Base-by-base conservation (phyloP, 1,140 invertebrate genomes). In the Pogonognathellus flavescens region DNA sequence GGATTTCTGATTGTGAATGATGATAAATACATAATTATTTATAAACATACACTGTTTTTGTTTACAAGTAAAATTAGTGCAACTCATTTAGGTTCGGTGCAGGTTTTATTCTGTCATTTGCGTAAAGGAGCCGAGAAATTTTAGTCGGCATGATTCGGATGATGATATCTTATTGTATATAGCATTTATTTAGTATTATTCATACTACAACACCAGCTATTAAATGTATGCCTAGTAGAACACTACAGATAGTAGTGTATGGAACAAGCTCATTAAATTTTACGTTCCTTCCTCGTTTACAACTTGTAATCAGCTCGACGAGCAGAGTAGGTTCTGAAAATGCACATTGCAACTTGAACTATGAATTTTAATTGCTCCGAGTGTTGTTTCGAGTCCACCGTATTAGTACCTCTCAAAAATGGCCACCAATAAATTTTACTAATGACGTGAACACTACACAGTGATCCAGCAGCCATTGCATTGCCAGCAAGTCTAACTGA, bases 261-360 rank as follows among this genome's bases (percentile, higher is more conserved):
- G 20, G 20, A 66, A 66, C 62, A 66, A 66, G 25, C 62, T 66
- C 62, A 66, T 66, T 66, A 66, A 8, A 20, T 66, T 66, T 66
- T 66, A 66, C 62, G 20, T 66, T 60, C 22, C 22, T 66, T 25
- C 25, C 25, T 66, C 62, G 25, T 66, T 66, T 66, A 66, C 62
- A 66, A 66, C 25, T 66, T 25, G 62, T 66, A 66, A 66, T 66
- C 62, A 66, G 25, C 62, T 66, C 62, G 62, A 66, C 62, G 62
- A 66, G 62, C 22, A 9, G 20, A 66, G 22, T 66, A 66, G 25
- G 62, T 25, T 20, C 25, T 66, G 25, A 66, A 50, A 76, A 76
- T 76, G 70, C 14, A 50, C 41, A 76, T 76, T 18, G 70, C 41
- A 50, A 76, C 31, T 76, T 76, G 13, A 31, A 31, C 70, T 76